These are phyloP conservation scores for Chlorocebus sabaeus DNA, from an alignment of 2,113 vertebrate species.

Conservation along the genomic window DNA sequence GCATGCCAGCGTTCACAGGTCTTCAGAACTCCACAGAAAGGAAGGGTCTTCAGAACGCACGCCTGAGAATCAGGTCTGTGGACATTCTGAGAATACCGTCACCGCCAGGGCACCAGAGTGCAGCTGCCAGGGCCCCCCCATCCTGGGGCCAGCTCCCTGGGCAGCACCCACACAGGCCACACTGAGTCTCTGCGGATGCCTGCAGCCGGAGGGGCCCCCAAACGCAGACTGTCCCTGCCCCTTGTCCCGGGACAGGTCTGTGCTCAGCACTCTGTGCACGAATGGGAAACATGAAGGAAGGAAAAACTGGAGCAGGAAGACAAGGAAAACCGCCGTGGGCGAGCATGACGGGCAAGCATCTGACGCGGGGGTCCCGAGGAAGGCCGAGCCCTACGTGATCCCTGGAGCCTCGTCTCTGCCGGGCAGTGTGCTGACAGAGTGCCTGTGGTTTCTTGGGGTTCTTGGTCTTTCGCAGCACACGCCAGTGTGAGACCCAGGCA, in stretches of 20 bases:
- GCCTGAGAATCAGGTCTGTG: fast-evolving
- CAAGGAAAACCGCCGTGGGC: too few species aligned
- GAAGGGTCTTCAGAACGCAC: background rate
- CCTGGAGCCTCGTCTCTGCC: fast-evolving
- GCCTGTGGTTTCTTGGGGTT: too few species aligned
- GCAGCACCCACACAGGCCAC: background rate
- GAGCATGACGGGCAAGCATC: too few species aligned
- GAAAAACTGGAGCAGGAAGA: background rate
- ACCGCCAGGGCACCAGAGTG: background rate
- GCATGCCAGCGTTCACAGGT: fast-evolving
- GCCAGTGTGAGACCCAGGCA: background rate
- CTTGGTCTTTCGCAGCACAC: too few species aligned
- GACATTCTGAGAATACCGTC: fast-evolving
- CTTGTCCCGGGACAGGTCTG: background rate
- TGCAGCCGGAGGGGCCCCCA: too few species aligned
- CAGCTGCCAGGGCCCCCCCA: fast-evolving
- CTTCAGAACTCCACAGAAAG: background rate
- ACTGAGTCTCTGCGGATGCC: background rate
- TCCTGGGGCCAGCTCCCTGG: background rate
- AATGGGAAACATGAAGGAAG: fast-evolving
- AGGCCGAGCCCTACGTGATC: background rate
- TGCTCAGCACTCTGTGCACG: fast-evolving
- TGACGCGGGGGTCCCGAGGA: background rate
- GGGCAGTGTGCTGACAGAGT: background rate
- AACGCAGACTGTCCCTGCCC: background rate